Percentiles rank a stretch among this genome's conserved stretches.
phyloP scores from a whole-genome alignment of 2,113 vertebrate species.

The Microtus ochrogaster region DNA sequence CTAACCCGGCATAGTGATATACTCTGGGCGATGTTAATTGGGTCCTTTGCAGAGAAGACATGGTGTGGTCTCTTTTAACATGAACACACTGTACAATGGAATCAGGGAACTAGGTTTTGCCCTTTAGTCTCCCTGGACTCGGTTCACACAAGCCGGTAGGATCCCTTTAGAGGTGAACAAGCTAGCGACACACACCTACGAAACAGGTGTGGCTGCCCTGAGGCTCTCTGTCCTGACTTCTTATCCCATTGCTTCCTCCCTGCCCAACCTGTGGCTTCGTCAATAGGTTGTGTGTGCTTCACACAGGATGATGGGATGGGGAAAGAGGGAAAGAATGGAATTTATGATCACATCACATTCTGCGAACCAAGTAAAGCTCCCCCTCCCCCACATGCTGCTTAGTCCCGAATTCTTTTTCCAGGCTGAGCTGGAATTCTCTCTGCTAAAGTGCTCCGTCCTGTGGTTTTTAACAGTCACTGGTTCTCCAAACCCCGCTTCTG shows the following conservation, averaged over 20 bases:
- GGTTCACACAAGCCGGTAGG: accelerated
- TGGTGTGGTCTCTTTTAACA: accelerated
- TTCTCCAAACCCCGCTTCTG: accelerated
- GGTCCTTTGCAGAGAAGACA: no score
- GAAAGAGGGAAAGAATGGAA: no score
- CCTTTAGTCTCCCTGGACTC: background rate
- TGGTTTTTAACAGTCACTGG: background rate
- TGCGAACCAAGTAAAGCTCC: background rate
- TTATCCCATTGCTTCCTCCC: background rate
- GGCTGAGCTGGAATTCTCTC: background rate
- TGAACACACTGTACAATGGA: accelerated
- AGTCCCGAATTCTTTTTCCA: background rate
- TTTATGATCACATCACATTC: accelerated
- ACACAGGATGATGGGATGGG: background rate
- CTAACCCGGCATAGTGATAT: accelerated
- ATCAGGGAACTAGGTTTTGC: background rate
- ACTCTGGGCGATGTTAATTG: background rate
- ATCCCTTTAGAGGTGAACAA: background rate
- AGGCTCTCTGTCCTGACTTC: background rate
- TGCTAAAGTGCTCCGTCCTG: accelerated
- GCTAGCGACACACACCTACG: background rate
- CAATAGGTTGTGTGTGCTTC: accelerated
- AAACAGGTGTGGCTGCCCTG: accelerated
- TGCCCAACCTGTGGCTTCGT: background rate
- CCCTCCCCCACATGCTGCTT: background rate